phyloP scores from a whole-genome alignment of 1,140 invertebrate genomes.

The Macrobrachium rosenbergii region DNA sequence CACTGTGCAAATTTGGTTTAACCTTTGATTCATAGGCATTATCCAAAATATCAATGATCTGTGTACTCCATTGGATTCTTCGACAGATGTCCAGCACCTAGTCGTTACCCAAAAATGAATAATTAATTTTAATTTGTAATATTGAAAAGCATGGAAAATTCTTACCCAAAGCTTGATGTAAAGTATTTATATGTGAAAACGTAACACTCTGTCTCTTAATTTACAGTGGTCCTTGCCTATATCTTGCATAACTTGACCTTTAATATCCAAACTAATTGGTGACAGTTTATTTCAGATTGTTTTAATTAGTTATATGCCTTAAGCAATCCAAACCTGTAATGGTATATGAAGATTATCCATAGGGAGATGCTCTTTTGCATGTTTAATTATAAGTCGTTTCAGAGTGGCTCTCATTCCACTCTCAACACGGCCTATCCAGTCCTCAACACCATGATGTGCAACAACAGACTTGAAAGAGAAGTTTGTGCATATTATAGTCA shows the following conservation, averaged over 20 bases:
- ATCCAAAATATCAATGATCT: constrained; percentile 14
- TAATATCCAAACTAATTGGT: too few species aligned
- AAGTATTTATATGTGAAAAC: too few species aligned
- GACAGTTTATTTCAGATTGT: too few species aligned
- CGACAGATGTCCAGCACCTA: constrained; percentile 53
- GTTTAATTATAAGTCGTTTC: constrained; percentile 53
- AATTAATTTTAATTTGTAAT: neutral
- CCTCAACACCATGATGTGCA: constrained; percentile 66
- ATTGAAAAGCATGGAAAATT: neutral
- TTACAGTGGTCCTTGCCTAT: too few species aligned
- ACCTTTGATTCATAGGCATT: neutral
- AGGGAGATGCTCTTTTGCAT: constrained; percentile 15
- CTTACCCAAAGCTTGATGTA: neutral
- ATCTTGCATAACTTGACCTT: too few species aligned
- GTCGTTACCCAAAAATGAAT: neutral
- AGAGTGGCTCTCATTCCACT: constrained; percentile 61
- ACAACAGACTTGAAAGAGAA: constrained; percentile 49
- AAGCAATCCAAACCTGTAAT: constrained; percentile 8
- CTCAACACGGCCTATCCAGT: constrained; percentile 63
- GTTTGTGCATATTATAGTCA: neutral
- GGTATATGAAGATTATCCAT: constrained; percentile 21
- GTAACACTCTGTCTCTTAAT: too few species aligned
- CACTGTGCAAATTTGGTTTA: constrained; percentile 15
- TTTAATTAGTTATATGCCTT: neutral
- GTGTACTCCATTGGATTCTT: constrained; percentile 38